Conservation (phyloP, 1,140 invertebrate species). For the Drosophila busckii region DNA sequence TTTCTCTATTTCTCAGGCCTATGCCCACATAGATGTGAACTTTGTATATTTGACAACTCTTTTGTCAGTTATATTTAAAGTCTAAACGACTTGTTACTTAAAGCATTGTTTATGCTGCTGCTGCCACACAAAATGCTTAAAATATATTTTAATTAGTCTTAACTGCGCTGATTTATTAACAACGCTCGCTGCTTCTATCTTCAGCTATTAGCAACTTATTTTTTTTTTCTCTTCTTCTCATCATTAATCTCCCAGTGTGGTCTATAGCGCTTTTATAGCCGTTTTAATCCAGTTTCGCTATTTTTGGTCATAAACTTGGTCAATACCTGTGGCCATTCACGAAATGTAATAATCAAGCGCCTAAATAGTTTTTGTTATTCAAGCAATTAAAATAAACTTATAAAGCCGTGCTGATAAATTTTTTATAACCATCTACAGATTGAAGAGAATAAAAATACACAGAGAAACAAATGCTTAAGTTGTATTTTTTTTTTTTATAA, state of each 20-base stretch:
- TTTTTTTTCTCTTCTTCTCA: slow-evolving; percentile 2
- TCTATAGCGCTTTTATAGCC: slow-evolving; percentile 7
- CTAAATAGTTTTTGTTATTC: slow-evolving; percentile 31
- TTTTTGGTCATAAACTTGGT: slow-evolving; percentile 21
- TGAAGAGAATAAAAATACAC: slow-evolving; percentile 9
- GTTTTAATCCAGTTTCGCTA: slow-evolving; percentile 26
- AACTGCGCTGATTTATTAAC: no score
- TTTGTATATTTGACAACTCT: no score
- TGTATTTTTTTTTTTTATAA: slow-evolving; percentile 37
- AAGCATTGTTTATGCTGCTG: no score
- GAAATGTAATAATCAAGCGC: slow-evolving; percentile 35
- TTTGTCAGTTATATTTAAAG: no score
- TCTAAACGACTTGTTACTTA: no score
- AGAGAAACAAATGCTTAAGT: slow-evolving; percentile 36
- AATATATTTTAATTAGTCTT: no score
- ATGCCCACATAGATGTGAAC: no score
- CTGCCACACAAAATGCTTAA: no score
- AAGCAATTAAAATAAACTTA: slow-evolving; percentile 47
- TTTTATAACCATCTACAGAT: slow-evolving; percentile 23
- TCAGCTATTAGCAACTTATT: background rate
- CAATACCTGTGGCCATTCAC: slow-evolving; percentile 6
- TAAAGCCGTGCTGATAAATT: slow-evolving; percentile 35
- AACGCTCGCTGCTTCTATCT: no score
- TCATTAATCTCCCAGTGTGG: slow-evolving; percentile 29
- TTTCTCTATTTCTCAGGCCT: no score